Evolutionary conservation across 2,888 invertebrate species (phyloP).

Genomic region (Acleris cristana): DNA sequence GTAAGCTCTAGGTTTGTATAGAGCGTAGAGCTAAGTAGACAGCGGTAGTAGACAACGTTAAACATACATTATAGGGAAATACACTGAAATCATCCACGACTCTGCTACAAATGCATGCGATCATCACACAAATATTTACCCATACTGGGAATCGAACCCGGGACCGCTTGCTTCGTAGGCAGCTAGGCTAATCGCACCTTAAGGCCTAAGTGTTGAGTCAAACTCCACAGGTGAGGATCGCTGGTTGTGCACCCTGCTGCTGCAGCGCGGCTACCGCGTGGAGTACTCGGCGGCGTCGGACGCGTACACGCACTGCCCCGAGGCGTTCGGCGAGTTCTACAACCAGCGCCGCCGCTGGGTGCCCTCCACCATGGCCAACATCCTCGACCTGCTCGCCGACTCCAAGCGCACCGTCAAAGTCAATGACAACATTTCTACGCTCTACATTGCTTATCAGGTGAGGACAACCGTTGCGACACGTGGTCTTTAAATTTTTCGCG

Average conservation of each 20-base stretch:
- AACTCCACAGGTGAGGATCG: slow-evolving; percentile 91
- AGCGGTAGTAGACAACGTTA: too few relatives aligned
- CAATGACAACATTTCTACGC: slow-evolving; percentile 94
- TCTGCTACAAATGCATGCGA: too few relatives aligned
- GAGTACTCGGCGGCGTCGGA: slow-evolving; percentile 98
- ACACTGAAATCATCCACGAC: too few relatives aligned
- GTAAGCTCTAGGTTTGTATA: too few relatives aligned
- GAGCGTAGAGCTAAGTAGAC: too few relatives aligned
- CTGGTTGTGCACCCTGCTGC: slow-evolving; percentile 95
- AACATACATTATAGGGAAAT: too few relatives aligned
- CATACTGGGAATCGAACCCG: too few relatives aligned
- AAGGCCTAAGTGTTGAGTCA: too few relatives aligned
- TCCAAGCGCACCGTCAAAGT: slow-evolving; percentile 90
- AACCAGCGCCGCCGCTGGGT: slow-evolving; percentile 98
- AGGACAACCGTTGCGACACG: background rate
- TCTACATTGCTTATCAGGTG: slow-evolving; percentile 88
- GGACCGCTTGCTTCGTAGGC: too few relatives aligned
- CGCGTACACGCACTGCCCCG: slow-evolving; percentile 97
- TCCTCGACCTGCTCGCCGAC: slow-evolving; percentile 92
- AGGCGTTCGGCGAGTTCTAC: slow-evolving; percentile 95
- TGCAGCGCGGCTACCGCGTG: slow-evolving; percentile 95
- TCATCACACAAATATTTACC: too few relatives aligned
- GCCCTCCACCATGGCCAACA: slow-evolving; percentile 97
- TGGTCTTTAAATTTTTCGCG: too few relatives aligned
- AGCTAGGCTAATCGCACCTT: too few relatives aligned